Conservation (phyloP, 2,113 vertebrate species). For the Pterocles gutturalis region DNA sequence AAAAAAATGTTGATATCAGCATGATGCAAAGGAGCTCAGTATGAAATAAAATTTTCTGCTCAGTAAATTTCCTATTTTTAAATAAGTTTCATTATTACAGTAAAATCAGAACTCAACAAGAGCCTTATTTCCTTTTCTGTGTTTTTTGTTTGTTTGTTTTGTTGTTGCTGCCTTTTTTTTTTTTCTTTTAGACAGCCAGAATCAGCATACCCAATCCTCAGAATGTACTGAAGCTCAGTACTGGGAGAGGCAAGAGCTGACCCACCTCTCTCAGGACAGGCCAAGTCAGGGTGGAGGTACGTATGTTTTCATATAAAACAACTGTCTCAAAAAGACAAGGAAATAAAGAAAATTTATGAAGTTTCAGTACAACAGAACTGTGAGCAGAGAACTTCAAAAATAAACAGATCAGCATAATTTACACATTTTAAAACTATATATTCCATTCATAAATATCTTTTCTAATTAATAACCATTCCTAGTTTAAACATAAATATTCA, state of each 20-base stretch:
- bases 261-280: not conserved
- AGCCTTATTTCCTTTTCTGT: not conserved
- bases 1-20: not conserved
- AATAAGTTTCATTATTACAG: not conserved
- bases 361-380: slow-evolving; percentile 20
- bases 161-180: too few species aligned
- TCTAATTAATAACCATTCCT: slow-evolving; percentile 66
- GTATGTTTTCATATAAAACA: slow-evolving; percentile 6
- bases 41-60: slow-evolving; percentile 22
- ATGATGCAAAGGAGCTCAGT: not conserved
- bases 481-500: slow-evolving; percentile 81
- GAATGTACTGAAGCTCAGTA: not conserved
- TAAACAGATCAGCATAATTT: slow-evolving; percentile 76
- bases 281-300: not conserved
- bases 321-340: slow-evolving; percentile 8
- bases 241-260: not conserved
- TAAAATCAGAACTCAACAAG: not conserved
- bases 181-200: not conserved
- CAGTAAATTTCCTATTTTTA: not conserved
- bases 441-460: slow-evolving; percentile 80
- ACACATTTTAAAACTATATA: slow-evolving; percentile 76
- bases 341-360: slow-evolving; percentile 37
- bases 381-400: slow-evolving; percentile 59
- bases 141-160: too few species aligned
- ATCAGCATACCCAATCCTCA: not conserved